phyloP scores from a whole-genome alignment of 2,113 vertebrate species.

The Lontra canadensis region DNA sequence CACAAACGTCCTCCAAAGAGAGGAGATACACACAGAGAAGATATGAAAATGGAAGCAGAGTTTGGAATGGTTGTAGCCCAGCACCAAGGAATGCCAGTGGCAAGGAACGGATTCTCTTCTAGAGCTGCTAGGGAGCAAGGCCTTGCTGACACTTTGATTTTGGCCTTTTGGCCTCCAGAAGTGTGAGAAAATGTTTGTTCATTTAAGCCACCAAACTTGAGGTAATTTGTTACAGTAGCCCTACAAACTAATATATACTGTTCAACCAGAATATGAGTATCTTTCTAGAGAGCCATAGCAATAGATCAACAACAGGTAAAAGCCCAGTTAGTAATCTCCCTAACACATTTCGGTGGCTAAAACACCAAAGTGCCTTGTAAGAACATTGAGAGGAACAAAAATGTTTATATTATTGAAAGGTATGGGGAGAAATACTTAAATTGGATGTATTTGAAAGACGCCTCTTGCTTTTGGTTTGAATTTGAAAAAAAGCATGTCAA shows the following conservation, averaged over 20 bases:
- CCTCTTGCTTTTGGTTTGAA: neutral
- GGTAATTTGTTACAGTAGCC: neutral
- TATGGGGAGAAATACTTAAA: neutral
- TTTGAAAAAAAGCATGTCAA: neutral
- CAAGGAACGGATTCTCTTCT: neutral
- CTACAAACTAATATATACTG: neutral
- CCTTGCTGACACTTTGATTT: neutral
- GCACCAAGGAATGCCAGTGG: neutral
- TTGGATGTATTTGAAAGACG: neutral
- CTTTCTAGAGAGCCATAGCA: neutral
- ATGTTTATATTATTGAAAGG: neutral
- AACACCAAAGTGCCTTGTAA: neutral
- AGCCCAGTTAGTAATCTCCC: neutral
- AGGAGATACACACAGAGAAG: neutral
- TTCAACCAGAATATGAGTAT: neutral
- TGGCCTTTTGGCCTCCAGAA: neutral
- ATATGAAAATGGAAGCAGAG: neutral
- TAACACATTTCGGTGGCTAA: constrained; percentile 1
- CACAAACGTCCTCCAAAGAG: neutral
- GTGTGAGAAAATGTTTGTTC: neutral
- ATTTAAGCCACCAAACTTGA: neutral
- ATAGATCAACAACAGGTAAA: neutral
- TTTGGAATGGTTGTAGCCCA: neutral
- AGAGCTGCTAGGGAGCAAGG: neutral
- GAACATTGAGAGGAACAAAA: neutral